Conservation (phyloP, 2,113 vertebrate genomes). For the Hyla sarda region DNA sequence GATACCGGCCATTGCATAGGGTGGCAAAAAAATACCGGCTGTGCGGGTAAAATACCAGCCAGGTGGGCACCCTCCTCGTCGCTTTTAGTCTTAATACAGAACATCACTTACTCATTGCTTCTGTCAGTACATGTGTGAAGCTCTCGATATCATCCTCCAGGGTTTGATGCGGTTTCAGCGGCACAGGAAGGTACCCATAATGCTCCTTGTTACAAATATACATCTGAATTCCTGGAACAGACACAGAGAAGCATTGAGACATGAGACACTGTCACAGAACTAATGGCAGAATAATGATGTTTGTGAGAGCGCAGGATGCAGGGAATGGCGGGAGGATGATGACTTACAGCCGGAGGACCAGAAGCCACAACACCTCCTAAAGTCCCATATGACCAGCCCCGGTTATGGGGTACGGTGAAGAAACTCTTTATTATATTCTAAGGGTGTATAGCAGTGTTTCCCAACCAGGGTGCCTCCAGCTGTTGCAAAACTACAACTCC, state of each 20-base stretch:
- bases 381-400: neutral
- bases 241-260: neutral
- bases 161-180: slow-evolving; percentile 87
- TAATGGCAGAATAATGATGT: neutral
- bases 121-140: slow-evolving; percentile 87
- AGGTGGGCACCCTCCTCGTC: too few relatives aligned
- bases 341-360: neutral
- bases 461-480: too few relatives aligned
- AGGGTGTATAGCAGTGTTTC: too few relatives aligned
- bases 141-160: slow-evolving; percentile 89
- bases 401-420: neutral
- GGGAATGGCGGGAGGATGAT: neutral
- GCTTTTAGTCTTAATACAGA: neutral
- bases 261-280: neutral
- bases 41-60: too few relatives aligned
- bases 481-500: too few relatives aligned
- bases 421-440: neutral
- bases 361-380: neutral
- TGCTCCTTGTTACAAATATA: slow-evolving; percentile 93
- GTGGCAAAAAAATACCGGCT: too few relatives aligned
- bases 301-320: neutral
- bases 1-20: too few relatives aligned
- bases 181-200: slow-evolving; percentile 92
- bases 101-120: slow-evolving; percentile 90
- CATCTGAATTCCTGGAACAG: slow-evolving; percentile 83